Conservation (phyloP, 2,888 invertebrate species). For the Andrena bicolor region DNA sequence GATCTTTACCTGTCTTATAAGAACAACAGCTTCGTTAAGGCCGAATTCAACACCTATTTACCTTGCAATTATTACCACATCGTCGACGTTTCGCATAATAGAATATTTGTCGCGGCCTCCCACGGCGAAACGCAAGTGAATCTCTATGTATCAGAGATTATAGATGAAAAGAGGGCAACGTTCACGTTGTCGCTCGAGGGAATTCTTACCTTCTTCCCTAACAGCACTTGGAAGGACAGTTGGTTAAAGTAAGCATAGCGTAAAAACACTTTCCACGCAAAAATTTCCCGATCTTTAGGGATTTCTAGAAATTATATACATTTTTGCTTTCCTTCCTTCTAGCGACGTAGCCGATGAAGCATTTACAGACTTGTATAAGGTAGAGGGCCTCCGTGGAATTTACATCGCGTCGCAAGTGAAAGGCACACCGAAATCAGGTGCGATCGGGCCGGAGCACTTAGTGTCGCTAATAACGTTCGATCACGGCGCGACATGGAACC, state of each 20-base stretch:
- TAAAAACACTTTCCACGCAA: neutral
- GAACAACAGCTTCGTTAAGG: slow-evolving; percentile 89
- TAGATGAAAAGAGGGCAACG: slow-evolving; percentile 87
- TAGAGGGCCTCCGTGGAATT: slow-evolving; percentile 94
- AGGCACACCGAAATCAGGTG: slow-evolving; percentile 85
- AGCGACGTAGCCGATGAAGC: slow-evolving; percentile 92
- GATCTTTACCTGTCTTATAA: slow-evolving; percentile 89
- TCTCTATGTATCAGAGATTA: slow-evolving; percentile 92
- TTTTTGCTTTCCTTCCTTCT: slow-evolving; percentile 39
- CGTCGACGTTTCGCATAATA: slow-evolving; percentile 92
- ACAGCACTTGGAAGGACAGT: slow-evolving; percentile 92
- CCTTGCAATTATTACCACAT: slow-evolving; percentile 91
- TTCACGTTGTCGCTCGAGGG: slow-evolving; percentile 93
- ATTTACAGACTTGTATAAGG: slow-evolving; percentile 95
- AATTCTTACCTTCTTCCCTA: slow-evolving; percentile 94
- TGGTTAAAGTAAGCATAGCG: slow-evolving; percentile 91
- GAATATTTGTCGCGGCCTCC: slow-evolving; percentile 93
- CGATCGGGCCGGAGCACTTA: slow-evolving; percentile 91
- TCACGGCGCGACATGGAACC: slow-evolving; percentile 94
- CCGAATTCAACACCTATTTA: slow-evolving; percentile 91
- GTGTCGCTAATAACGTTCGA: slow-evolving; percentile 94
- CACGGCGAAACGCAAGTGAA: slow-evolving; percentile 91
- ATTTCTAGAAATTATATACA: neutral
- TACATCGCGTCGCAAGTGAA: slow-evolving; percentile 95
- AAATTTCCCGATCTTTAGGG: neutral